Percentiles rank a stretch among this genome's conserved stretches.
Conservation (phyloP, 2,797 vertebrate genomes). For the Esox lucius region DNA sequence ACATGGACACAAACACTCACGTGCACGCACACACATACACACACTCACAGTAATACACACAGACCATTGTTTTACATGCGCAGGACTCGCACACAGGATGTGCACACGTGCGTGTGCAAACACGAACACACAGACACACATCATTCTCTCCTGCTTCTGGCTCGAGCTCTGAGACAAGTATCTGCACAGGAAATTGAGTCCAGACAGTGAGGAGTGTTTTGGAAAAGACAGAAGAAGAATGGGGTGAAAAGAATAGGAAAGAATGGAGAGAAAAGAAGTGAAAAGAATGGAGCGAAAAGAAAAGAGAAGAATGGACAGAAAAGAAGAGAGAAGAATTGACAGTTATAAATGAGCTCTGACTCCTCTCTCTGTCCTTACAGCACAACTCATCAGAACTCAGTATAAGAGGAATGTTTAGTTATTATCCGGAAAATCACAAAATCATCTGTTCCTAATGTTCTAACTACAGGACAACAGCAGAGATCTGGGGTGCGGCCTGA, state of each 20-base stretch:
- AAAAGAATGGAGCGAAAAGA: no score
- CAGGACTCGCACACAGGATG: no score
- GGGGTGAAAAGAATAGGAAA: constrained; percentile 22
- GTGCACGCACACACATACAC: constrained; percentile 13
- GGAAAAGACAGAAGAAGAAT: constrained; percentile 43
- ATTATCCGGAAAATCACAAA: neutral
- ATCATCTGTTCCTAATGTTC: neutral
- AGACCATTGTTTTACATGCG: neutral
- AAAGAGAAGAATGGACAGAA: neutral
- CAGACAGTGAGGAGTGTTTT: constrained; percentile 45
- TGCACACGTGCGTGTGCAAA: no score
- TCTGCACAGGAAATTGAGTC: constrained; percentile 59
- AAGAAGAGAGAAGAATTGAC: constrained; percentile 4
- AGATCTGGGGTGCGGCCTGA: neutral
- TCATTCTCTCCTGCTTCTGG: no score
- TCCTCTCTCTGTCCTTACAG: neutral
- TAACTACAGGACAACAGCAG: neutral
- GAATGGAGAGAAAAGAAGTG: no score
- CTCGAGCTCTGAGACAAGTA: constrained; percentile 32
- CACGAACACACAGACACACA: no score
- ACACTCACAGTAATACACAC: constrained; percentile 17
- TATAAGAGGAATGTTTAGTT: neutral
- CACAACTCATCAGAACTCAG: neutral
- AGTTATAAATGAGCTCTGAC: no score
- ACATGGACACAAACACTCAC: neutral